Evolutionary conservation across 1,140 invertebrate species (phyloP).

Genomic region (Aleiodes sp.): DNA sequence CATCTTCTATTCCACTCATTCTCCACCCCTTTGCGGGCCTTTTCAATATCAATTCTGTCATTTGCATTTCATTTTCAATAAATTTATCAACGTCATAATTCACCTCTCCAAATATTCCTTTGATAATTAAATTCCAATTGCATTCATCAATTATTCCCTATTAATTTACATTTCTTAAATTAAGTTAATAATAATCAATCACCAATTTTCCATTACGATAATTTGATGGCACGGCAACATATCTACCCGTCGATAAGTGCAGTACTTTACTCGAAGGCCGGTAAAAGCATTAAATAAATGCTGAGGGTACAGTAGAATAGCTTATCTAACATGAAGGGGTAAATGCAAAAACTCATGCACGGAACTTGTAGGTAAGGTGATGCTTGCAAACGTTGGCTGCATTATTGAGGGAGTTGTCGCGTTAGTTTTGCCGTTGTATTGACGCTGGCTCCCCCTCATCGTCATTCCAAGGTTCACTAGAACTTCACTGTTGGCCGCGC

Average conservation of each 20-base stretch:
- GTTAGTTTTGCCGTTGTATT: conserved; percentile 18
- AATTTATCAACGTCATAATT: too few relatives aligned
- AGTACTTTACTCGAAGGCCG: not conserved
- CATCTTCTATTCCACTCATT: too few relatives aligned
- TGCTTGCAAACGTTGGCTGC: not conserved
- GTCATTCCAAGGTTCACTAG: not conserved
- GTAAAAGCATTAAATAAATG: conserved; percentile 23
- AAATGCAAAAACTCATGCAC: conserved; percentile 33
- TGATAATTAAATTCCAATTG: too few relatives aligned
- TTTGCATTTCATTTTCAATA: too few relatives aligned
- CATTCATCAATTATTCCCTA: too few relatives aligned
- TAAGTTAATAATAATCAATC: too few relatives aligned
- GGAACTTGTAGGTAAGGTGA: conserved; percentile 32
- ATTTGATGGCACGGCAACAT: too few relatives aligned
- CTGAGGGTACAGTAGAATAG: not conserved
- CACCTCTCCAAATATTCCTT: too few relatives aligned
- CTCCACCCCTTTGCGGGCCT: too few relatives aligned
- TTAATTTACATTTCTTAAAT: too few relatives aligned
- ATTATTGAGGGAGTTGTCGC: conserved; percentile 43
- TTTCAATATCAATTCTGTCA: too few relatives aligned
- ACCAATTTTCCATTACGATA: too few relatives aligned
- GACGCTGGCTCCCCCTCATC: not conserved
- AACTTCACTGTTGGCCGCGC: conserved; percentile 5
- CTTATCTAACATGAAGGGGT: conserved; percentile 33
- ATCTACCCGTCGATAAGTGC: conserved; percentile 22